Base-by-base conservation (phyloP, 1,140 invertebrate species). In the Trichomalopsis sarcophagae region DNA sequence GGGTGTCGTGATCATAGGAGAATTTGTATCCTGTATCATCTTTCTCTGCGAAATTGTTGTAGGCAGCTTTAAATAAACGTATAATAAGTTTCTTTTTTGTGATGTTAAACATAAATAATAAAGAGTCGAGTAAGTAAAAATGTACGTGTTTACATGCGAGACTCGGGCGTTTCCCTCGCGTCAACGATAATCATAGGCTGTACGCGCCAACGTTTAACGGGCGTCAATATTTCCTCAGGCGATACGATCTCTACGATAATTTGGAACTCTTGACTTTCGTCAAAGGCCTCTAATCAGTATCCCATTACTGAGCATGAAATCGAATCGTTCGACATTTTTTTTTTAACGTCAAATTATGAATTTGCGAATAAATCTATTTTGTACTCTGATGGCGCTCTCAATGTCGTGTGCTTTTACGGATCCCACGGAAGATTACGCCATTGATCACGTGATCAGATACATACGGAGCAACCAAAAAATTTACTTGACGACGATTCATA, bases 151-250 rank as follows among this genome's bases (percentile, higher is more conserved):
- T 62, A 62, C 55, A 62, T 14, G 21, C 55, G 14, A 62, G 14
- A 62, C 17, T n/a, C 17, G n/a, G 55, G 1, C 55, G 21, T 62
- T 62, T 6, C 17, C 21, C 21, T 21, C 17, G 6, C n/a, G 55
- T 44, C 7, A 44, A 33, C 21, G 40, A 27, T 81, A 71, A 69
- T 81, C 40, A 68, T 68, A 47, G 30, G 36, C 13, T 27, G 21
- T 27, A 27, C 2, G 23, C 23, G 55, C 23, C 47, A 13, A 30
- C 40, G 40, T 27, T 13, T 4, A 71, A 30, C 11, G 11, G 5
- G 40, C 36, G 66, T 71, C 66, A 81, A 81, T 81, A 81, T 71
- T 66, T 71, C 5, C 17, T 71, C 47, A 17, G 3, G 13, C 66
- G 62, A 36, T 69, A 47, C 68, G 40, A 81, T 69, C 55, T 71